Evolutionary conservation across 2,888 invertebrate species (phyloP), one percentile per base, ranked within the genome.

Genomic region (Drosophila acutilabella): DNA sequence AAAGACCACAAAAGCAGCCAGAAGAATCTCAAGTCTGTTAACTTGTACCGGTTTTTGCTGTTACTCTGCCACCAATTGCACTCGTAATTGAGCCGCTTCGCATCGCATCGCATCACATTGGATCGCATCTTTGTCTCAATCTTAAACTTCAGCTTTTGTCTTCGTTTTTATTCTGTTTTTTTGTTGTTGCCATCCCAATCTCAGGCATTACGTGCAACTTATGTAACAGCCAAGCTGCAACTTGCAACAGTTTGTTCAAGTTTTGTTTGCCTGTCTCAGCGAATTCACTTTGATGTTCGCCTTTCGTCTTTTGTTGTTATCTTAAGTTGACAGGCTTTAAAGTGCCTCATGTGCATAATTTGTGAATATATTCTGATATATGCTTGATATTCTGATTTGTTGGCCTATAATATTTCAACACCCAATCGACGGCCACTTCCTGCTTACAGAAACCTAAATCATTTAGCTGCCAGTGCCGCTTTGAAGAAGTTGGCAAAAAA

Each of bases 1-100:
- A 44, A 33, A 33, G 30, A 40, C 54, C 56, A 13, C 60, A 64
- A 45, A 42, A 42, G 20, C 23, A 41, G 45, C 14, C 14, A 67
- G 57, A 51, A 73, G 69, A 74, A 74, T 78, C 64, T 30, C 13
- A 11, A 40, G 30, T 11, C 26, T 42, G n/a, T 36, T 30, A 56
- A 54, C 14, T 51, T 59, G 56, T 86, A 88, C 89, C 84, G 84
- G 85, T 85, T 89, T 89, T 78, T 87, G 89, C 89, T 78, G 87
- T 87, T 84, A 89, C 86, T 88, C 45, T 50, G 73, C 62, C 62
- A 62, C 67, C 86, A 82, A 85, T 88, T 88, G 82, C 51, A 69
- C 70, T 79, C 82, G 82, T 82, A 82, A 82, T 82, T 82, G 82
- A 82, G 88, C 78, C 74, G 68, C 74, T 23, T 67, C 66, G 71